phyloP scores from a whole-genome alignment of 1,140 invertebrate genomes.

The Tetragnatha versicolor region DNA sequence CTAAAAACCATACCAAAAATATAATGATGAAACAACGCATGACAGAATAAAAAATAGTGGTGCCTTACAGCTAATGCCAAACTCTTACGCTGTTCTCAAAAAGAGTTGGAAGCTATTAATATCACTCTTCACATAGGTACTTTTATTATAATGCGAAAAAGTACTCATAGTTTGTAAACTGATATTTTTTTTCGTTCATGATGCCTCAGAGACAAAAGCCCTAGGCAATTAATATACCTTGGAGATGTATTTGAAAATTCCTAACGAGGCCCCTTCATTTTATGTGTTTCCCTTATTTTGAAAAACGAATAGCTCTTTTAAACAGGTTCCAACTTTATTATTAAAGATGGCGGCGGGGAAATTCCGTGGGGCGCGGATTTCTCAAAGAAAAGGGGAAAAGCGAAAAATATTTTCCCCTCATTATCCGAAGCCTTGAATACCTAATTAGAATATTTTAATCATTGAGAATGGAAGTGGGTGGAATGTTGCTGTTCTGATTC shows the following conservation, averaged over 20 bases:
- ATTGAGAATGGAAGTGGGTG: neutral
- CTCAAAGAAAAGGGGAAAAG: neutral
- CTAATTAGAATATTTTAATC: conserved; percentile 39
- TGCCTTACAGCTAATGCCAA: too few species aligned
- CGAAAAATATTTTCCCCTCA: conserved; percentile 9
- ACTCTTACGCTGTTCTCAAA: too few species aligned
- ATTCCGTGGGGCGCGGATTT: neutral
- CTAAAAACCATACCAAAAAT: too few species aligned
- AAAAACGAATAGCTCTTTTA: conserved; percentile 3
- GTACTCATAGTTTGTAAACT: too few species aligned
- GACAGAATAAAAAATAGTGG: too few species aligned
- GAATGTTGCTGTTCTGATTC: conserved; percentile 8
- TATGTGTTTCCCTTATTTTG: neutral
- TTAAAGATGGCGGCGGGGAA: neutral
- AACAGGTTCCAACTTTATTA: neutral
- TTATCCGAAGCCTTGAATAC: neutral
- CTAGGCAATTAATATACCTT: conserved; percentile 22
- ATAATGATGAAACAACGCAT: too few species aligned
- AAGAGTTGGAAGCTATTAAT: too few species aligned
- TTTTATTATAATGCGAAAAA: too few species aligned
- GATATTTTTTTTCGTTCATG: neutral
- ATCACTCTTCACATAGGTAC: too few species aligned
- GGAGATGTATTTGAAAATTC: conserved; percentile 20
- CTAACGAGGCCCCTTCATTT: conserved; percentile 6
- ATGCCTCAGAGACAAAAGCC: neutral